Evolutionary conservation across 2,797 vertebrate species (phyloP), one percentile per base, ranked within the genome.

Genomic region (Tragopan temminckii): DNA sequence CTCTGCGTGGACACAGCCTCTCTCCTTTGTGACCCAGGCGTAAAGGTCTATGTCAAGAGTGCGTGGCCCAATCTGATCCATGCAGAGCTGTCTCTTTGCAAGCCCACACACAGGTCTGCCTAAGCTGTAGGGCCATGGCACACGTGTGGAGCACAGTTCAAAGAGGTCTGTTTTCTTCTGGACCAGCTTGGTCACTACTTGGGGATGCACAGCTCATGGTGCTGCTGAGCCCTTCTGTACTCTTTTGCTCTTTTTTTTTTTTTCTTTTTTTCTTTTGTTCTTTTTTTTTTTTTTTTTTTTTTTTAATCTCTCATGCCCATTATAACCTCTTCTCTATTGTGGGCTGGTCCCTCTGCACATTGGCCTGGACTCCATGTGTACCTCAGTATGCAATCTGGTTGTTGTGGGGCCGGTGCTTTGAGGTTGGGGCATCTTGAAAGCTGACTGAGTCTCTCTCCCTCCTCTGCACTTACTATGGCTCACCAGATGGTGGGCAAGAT

Each of bases 391-490:
- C 33, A 9, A 3, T 43, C 76, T 27, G 42, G 55, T 27, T 72
- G 18, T 61, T 74, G 13, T 64, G 74, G 74, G 29, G 75, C 19
- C 35, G 66, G 7, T 9, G 5, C 85, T 80, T 85, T 86, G 38
- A 83, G 27, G 19, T n/a, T 64, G n/a, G 25, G 35, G 5, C 21
- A 33, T 87, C 40, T 77, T 0, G 0, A 43, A 36, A 85, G 45
- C 43, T 80, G 53, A 18, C 48, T 68, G 72, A 75, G 24, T 38
- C 35, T 43, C 35, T 19, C 8, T 18, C 29, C 55, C 5, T 89
- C 27, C 13, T 74, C 18, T 81, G 8, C 64, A 55, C 33, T 74
- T 70, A 9, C 9, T 82, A 13, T 27, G 69, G 71, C 31, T 35
- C 11, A 36, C 21, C 5, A 66, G 31, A 13, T 13, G 2, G 23